phyloP scores from a whole-genome alignment of 2,113 vertebrate genomes.

The Probosciger aterrimus region DNA sequence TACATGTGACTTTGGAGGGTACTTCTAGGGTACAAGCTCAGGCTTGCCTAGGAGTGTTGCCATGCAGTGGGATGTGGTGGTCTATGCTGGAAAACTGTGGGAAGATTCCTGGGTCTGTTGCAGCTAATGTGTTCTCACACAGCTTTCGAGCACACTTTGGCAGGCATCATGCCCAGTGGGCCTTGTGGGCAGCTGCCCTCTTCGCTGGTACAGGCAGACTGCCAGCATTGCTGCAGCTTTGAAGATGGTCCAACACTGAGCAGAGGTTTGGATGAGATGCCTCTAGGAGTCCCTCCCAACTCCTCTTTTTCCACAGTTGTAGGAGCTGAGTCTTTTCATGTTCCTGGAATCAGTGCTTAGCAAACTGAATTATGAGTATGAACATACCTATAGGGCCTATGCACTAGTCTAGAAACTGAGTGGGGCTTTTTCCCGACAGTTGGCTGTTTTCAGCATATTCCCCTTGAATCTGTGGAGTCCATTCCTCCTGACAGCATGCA shows the following conservation, averaged over 20 bases:
- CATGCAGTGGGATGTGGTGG: not conserved
- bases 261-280: not conserved
- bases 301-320: not conserved
- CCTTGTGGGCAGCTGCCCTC: not conserved
- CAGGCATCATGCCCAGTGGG: not conserved
- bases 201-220: not conserved
- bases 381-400: not conserved
- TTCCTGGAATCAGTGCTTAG: not conserved
- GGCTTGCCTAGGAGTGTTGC: accelerated
- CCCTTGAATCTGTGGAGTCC: not conserved
- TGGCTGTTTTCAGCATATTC: not conserved
- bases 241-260: accelerated
- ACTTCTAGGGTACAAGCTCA: not conserved
- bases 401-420: not conserved
- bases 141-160: accelerated
- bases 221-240: not conserved
- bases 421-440: accelerated
- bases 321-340: not conserved
- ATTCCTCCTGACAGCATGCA: not conserved
- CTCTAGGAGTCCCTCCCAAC: not conserved
- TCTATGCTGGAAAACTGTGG: not conserved
- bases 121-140: not conserved
- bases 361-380: not conserved
- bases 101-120: accelerated
- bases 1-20: not conserved